Percentiles rank a stretch among this genome's conserved stretches.
Evolutionary conservation across 2,888 invertebrate species (phyloP).

Genomic region (Nematopogon swammerdamellus): DNA sequence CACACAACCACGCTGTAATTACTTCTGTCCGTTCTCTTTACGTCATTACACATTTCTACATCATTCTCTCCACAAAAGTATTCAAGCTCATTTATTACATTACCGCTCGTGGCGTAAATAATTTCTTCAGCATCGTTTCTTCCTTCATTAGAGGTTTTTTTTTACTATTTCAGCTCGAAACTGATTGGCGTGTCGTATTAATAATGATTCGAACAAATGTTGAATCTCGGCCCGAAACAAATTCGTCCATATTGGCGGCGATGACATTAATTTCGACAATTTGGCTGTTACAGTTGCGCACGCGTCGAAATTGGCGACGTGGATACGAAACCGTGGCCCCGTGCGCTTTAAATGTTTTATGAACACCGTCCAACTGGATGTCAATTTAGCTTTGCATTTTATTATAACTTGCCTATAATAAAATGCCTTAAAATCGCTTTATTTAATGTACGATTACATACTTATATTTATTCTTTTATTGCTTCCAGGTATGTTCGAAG

Average conservation of each 20-base stretch:
- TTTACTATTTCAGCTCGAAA: conserved; percentile 6
- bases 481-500: too few species aligned
- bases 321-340: too few species aligned
- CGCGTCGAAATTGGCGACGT: not conserved
- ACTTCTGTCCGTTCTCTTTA: conserved; percentile 49
- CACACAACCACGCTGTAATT: conserved; percentile 30
- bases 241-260: not conserved
- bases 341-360: too few species aligned
- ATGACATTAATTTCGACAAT: not conserved
- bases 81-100: conserved; percentile 19
- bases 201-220: not conserved
- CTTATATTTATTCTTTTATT: too few species aligned
- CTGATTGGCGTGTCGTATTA: not conserved
- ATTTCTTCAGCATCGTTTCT: conserved; percentile 33
- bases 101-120: conserved; percentile 47
- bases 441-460: too few species aligned
- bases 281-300: not conserved
- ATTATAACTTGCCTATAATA: too few species aligned
- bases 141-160: conserved; percentile 43
- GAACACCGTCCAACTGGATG: too few species aligned
- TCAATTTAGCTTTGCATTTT: too few species aligned
- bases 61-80: conserved; percentile 36
- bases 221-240: not conserved
- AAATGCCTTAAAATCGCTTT: too few species aligned
- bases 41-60: conserved; percentile 46